Base-by-base conservation (phyloP, 2,888 invertebrate species). In the Ochropleura leucogaster region DNA sequence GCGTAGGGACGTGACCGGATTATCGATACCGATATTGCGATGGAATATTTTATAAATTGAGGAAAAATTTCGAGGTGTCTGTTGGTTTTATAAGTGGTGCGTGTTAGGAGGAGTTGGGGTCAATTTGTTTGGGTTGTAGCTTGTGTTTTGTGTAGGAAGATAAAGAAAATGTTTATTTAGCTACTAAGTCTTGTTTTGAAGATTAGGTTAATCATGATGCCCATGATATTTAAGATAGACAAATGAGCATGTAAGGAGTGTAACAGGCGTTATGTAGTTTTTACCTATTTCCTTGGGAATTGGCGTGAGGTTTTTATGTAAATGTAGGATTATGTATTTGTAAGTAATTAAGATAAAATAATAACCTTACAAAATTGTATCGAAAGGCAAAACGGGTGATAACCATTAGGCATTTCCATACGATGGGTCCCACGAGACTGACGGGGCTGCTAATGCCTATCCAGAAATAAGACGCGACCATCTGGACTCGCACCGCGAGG, bases 1-100 rank as follows among this genome's bases (percentile, higher is more conserved):
- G 88, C 86, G 88, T 80, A 89, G 80, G 82, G 88, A 92, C 90
- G 94, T 91, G 92, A 89, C 76, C 53, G 68, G 86, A 79, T 80
- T 89, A 84, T 89, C 89, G 91, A 92, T 91, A 91, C 78, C 85
- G 79, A 86, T 88, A 85, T 84, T 81, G 69, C 81, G 79, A 77
- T 51, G 67, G 83, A 84, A 86, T 83, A 84, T 86, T 87, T 82
- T 79, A 80, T 77, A 78, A 83, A 85, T 70, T 85, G 69, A 53
- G 62, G 73, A 74, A 80, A 75, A 79, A 74, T 68, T 74, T 75
- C 7, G 49, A 68, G 83, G 83, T 85, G 84, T 72, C 75, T 72
- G 74, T 78, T 71, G 69, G 51, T 78, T 85, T 79, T 78, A 57
- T 83, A 69, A 77, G 70, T 59, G 82, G 59, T 67, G 63, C 44